phyloP scores from a whole-genome alignment of 2,888 invertebrate genomes.

The Chymomyza fuscimana region DNA sequence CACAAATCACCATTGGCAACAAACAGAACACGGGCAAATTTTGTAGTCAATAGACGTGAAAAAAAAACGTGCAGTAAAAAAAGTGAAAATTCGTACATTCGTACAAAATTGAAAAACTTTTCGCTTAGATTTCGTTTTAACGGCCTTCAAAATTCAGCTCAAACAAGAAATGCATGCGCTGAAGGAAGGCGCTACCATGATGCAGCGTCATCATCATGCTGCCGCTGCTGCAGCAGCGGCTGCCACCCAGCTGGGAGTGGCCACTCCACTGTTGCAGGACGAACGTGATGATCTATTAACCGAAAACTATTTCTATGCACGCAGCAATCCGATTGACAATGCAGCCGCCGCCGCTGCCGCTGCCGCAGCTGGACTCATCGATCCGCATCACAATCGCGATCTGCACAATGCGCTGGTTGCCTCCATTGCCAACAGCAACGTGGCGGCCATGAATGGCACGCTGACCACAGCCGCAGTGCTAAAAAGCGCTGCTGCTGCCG shows the following conservation, averaged over 20 bases:
- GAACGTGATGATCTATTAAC: slow-evolving; percentile 58
- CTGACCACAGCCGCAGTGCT: slow-evolving; percentile 77
- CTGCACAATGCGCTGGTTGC: slow-evolving; percentile 80
- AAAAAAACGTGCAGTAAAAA: neutral
- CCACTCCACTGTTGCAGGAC: slow-evolving; percentile 48
- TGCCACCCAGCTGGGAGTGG: slow-evolving; percentile 15
- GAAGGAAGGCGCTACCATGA: slow-evolving; percentile 73
- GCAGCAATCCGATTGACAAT: slow-evolving; percentile 82
- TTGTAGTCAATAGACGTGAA: neutral
- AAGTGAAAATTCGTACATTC: neutral
- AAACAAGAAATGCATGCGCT: slow-evolving; percentile 73
- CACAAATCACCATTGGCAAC: slow-evolving; percentile 71
- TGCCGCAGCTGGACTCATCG: slow-evolving; percentile 73
- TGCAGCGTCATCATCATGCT: slow-evolving; percentile 68
- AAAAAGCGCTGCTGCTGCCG: slow-evolving; percentile 69
- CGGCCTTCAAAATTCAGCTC: slow-evolving; percentile 64
- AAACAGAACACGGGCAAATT: slow-evolving; percentile 11
- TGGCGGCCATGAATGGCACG: slow-evolving; percentile 76
- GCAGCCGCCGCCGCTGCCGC: slow-evolving; percentile 77
- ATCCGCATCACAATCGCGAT: slow-evolving; percentile 78
- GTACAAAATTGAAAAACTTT: slow-evolving; percentile 1
- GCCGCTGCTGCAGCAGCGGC: slow-evolving; percentile 41
- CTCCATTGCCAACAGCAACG: slow-evolving; percentile 80
- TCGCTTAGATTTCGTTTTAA: slow-evolving; percentile 2
- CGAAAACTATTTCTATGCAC: slow-evolving; percentile 76